phyloP scores from a whole-genome alignment of 2,113 vertebrate genomes.

The Cyanistes caeruleus region DNA sequence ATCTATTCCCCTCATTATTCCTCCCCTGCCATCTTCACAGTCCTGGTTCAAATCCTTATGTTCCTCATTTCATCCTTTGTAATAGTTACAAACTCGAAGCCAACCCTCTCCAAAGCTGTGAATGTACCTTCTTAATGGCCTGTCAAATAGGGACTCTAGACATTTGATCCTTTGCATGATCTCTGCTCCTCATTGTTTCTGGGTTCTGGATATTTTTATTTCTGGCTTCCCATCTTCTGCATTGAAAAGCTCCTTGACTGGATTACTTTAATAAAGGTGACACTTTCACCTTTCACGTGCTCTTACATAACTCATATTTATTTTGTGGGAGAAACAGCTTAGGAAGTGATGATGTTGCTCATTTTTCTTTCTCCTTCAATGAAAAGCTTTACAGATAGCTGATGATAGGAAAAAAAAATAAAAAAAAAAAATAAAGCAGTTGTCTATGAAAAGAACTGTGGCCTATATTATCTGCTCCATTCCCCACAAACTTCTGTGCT shows the following conservation, averaged over 20 bases:
- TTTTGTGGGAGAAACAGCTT: not conserved
- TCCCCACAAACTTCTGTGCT: not conserved
- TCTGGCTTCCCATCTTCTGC: not conserved
- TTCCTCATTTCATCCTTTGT: not conserved
- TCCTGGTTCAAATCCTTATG: not conserved
- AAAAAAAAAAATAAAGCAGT: not conserved
- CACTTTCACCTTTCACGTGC: not conserved
- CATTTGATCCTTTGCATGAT: not conserved
- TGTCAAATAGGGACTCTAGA: not conserved
- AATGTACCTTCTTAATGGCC: not conserved
- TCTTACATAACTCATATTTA: not conserved
- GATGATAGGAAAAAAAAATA: not conserved
- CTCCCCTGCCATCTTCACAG: not conserved
- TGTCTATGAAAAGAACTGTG: not conserved
- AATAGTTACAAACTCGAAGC: not conserved
- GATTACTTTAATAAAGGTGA: not conserved
- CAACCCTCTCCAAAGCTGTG: not conserved
- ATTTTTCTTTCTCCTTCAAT: not conserved
- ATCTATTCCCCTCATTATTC: not conserved
- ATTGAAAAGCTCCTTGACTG: not conserved
- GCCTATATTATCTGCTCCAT: not conserved
- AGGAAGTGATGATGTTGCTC: not conserved
- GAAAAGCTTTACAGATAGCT: not conserved
- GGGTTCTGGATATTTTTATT: not conserved
- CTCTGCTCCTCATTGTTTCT: not conserved